Percentiles rank a stretch among this genome's conserved stretches.
Evolutionary conservation across 2,797 vertebrate genomes (phyloP).

Genomic region (Esox lucius): DNA sequence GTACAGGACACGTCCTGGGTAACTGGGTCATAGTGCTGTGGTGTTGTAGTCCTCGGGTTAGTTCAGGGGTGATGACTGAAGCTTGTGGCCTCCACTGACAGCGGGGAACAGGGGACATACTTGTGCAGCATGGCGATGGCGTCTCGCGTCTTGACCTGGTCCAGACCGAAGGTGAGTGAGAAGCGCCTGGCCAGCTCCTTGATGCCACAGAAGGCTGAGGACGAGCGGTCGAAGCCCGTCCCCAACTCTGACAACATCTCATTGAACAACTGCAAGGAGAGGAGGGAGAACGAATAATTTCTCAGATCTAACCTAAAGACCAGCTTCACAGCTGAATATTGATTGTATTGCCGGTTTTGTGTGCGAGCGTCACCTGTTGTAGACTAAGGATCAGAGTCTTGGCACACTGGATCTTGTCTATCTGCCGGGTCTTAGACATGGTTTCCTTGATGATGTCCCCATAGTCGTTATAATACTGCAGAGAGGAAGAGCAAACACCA

Average conservation of each 20-base stretch:
- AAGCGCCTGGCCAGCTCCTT: constrained; percentile 98
- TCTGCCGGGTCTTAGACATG: constrained; percentile 98
- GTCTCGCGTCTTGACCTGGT: constrained; percentile 98
- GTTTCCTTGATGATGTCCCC: constrained; percentile 99
- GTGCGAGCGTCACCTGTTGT: constrained; percentile 84
- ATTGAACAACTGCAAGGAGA: constrained; percentile 87
- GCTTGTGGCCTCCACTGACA: too few species aligned
- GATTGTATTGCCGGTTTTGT: neutral
- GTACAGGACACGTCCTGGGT: too few species aligned
- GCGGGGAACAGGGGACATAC: constrained; percentile 70
- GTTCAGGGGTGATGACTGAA: too few species aligned
- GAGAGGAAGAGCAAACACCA: constrained; percentile 16
- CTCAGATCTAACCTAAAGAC: neutral
- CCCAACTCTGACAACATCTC: constrained; percentile 98
- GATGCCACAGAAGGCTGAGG: constrained; percentile 95
- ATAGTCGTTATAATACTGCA: constrained; percentile 98
- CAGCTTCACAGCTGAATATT: neutral
- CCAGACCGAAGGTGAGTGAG: constrained; percentile 96
- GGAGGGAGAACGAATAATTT: neutral
- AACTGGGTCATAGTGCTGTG: too few species aligned
- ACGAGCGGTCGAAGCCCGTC: constrained; percentile 95
- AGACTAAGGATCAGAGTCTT: constrained; percentile 98
- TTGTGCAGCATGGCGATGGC: constrained; percentile 99
- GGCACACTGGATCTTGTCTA: constrained; percentile 99
- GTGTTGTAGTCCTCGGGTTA: too few species aligned